phyloP scores from a whole-genome alignment of 2,888 invertebrate species.

The Nysson spinosus region DNA sequence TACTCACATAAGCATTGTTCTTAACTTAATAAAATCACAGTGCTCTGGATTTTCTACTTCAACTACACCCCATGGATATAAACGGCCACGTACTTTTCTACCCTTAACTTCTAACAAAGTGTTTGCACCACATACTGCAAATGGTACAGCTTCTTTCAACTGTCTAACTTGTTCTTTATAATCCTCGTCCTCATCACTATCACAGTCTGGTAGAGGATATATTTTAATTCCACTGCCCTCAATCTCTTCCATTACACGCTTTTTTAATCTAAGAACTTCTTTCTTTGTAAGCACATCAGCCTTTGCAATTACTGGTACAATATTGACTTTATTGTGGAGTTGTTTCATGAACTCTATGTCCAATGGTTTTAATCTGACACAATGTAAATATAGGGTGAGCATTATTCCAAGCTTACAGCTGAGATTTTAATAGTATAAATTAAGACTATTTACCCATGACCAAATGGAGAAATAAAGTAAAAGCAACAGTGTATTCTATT shows the following conservation, averaged over 20 bases:
- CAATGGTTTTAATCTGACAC: slow-evolving; percentile 90
- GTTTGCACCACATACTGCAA: slow-evolving; percentile 98
- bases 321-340: slow-evolving; percentile 96
- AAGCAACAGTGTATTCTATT: slow-evolving; percentile 98
- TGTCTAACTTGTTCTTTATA: slow-evolving; percentile 96
- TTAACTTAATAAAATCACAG: slow-evolving; percentile 97
- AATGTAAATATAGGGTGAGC: no score
- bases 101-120: slow-evolving; percentile 94
- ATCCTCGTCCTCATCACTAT: slow-evolving; percentile 97
- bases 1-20: slow-evolving; percentile 94
- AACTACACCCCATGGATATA: slow-evolving; percentile 99
- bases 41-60: slow-evolving; percentile 99
- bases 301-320: slow-evolving; percentile 98
- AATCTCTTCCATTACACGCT: slow-evolving; percentile 94
- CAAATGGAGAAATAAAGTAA: slow-evolving; percentile 98
- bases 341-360: slow-evolving; percentile 98
- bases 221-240: slow-evolving; percentile 94
- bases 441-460: slow-evolving; percentile 86
- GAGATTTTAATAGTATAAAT: slow-evolving; percentile 1
- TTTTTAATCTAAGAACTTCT: slow-evolving; percentile 91
- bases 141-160: slow-evolving; percentile 95
- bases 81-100: slow-evolving; percentile 93
- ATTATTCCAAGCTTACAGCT: no score
- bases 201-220: slow-evolving; percentile 96
- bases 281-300: slow-evolving; percentile 96